phyloP scores from a whole-genome alignment of 2,113 vertebrate species.

The Sceloporus undulatus region DNA sequence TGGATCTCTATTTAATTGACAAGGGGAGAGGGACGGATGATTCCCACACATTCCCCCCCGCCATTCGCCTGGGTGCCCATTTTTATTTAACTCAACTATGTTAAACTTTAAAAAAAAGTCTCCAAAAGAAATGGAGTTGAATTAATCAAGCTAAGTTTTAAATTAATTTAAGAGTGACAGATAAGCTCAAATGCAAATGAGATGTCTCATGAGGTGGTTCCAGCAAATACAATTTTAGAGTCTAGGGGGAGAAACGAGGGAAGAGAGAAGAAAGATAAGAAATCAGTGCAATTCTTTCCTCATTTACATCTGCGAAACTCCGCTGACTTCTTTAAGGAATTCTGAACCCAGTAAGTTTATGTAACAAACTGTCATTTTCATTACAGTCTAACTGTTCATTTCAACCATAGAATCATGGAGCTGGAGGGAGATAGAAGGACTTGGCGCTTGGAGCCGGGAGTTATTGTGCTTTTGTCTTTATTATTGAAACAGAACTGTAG shows the following conservation, averaged over 20 bases:
- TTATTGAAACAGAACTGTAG: no score
- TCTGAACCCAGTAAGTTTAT: slow-evolving; percentile 23
- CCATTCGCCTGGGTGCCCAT: not conserved
- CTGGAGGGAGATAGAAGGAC: no score
- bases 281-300: not conserved
- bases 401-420: not conserved
- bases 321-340: not conserved
- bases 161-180: slow-evolving; percentile 48
- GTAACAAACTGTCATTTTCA: slow-evolving; percentile 18
- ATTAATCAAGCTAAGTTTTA: slow-evolving; percentile 48
- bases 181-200: slow-evolving; percentile 44
- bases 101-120: slow-evolving; percentile 1
- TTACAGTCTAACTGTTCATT: slow-evolving; percentile 13
- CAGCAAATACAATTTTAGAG: slow-evolving; percentile 13
- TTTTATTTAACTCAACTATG: slow-evolving; percentile 33
- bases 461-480: no score
- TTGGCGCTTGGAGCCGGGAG: no score
- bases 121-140: slow-evolving; percentile 40
- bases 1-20: slow-evolving; percentile 29
- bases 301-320: not conserved
- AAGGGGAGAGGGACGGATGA: slow-evolving; percentile 7
- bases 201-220: not conserved
- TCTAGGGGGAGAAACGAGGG: not conserved
- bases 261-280: slow-evolving; percentile 1
- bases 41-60: not conserved